phyloP scores from a whole-genome alignment of 2,888 invertebrate genomes.

The Diogma glabrata region DNA sequence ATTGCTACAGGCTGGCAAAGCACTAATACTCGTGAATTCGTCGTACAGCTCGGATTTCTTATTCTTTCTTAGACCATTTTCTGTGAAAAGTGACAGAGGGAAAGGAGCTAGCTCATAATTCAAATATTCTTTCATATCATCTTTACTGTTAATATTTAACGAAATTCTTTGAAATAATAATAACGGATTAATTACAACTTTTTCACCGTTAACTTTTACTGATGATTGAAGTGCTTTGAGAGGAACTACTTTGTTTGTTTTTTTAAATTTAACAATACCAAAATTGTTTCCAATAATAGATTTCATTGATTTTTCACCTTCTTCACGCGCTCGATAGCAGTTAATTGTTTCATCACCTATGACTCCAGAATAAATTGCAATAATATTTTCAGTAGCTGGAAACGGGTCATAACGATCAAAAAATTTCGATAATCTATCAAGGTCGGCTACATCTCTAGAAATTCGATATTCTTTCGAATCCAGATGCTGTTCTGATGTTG shows the following conservation, averaged over 20 bases:
- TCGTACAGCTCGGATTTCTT: neutral
- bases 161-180: no score
- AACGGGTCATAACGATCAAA: slow-evolving; percentile 25
- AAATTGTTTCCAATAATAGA: no score
- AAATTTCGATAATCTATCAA: slow-evolving; percentile 21
- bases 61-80: neutral
- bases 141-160: no score
- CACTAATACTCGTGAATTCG: neutral
- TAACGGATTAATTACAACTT: no score
- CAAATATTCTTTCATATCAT: neutral
- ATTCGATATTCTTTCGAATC: slow-evolving; percentile 25
- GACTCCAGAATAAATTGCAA: slow-evolving; percentile 24
- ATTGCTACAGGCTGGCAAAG: no score
- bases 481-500: no score
- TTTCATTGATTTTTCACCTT: no score
- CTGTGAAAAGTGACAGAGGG: neutral
- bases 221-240: no score
- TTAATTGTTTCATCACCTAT: slow-evolving; percentile 24
- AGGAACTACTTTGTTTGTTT: no score
- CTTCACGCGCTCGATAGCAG: slow-evolving; percentile 23
- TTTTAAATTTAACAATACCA: no score
- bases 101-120: slow-evolving; percentile 9
- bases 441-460: slow-evolving; percentile 24
- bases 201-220: no score
- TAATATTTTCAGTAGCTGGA: slow-evolving; percentile 22